A percentile compares a stretch with the other conserved stretches of the same genome.
These are phyloP conservation scores for Bombus terrestris DNA, from an alignment of 1,140 invertebrate genomes.

Conservation along the genomic window DNA sequence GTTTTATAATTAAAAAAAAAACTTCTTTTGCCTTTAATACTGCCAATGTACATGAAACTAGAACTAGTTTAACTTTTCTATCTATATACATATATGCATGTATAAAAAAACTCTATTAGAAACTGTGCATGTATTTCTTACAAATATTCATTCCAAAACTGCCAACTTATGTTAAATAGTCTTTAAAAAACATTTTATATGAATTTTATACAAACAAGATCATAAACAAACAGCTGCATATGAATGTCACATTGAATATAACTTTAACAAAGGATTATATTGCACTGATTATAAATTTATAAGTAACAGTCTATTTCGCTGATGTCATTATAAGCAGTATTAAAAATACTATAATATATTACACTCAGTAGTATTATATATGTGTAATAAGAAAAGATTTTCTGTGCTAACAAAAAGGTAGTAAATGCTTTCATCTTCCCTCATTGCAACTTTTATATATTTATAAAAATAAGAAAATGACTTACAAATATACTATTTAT, in stretches of 20 bases:
- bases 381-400: conserved; percentile 37
- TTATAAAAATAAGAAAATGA: conserved; percentile 46
- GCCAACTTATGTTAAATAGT: conserved; percentile 40
- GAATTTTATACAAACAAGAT: conserved; percentile 47
- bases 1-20: not conserved
- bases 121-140: conserved; percentile 40
- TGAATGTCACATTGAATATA: conserved; percentile 33
- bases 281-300: conserved; percentile 38
- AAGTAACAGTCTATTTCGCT: conserved; percentile 36
- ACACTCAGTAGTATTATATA: conserved; percentile 30
- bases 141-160: conserved; percentile 40
- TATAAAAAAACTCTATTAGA: conserved; percentile 26
- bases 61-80: conserved; percentile 36
- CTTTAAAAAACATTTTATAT: conserved; percentile 60
- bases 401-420: conserved; percentile 47
- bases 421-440: conserved; percentile 45
- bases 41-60: conserved; percentile 48
- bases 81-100: conserved; percentile 41
- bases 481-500: conserved; percentile 41
- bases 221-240: conserved; percentile 32
- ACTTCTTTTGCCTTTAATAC: conserved; percentile 17
- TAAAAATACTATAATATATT: conserved; percentile 45
- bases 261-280: conserved; percentile 30
- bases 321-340: conserved; percentile 51
- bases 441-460: conserved; percentile 54